Base-by-base conservation (phyloP, 2,888 invertebrate genomes). In the Endomychus coccineus region DNA sequence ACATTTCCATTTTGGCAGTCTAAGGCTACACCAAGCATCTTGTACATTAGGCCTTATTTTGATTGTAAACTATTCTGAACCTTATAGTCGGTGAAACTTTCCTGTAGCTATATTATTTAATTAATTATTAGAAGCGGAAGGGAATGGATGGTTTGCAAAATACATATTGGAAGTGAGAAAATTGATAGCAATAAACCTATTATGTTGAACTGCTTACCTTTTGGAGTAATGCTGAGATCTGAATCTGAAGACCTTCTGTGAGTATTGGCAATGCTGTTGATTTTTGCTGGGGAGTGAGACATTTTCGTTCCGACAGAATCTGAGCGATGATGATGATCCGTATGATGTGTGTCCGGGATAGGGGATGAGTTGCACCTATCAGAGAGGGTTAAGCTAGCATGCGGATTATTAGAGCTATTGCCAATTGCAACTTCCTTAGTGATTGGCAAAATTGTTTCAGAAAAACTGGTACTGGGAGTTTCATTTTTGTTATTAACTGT, bases 171-270 rank as follows among this genome's bases (percentile, higher is more conserved):
- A n/a, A n/a, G n/a, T n/a, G n/a, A n/a, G n/a, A n/a, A n/a, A n/a
- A n/a, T n/a, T n/a, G n/a, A n/a, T n/a, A n/a, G n/a, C n/a, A n/a
- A n/a, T n/a, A n/a, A n/a, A n/a, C n/a, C n/a, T n/a, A n/a, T n/a
- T n/a, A n/a, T n/a, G n/a, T n/a, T n/a, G n/a, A 25, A 6, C 5
- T 11, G 41, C 61, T 67, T 69, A 92, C 94, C 91, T 83, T 90
- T 92, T 3, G 91, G 90, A 7, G 91, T 89, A 30, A 90, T 80
- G 69, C 87, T 91, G 48, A 91, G 71, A 68, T 95, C 95, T 1
- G 94, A 92, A 65, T 94, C 95, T 2, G 92, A 92, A 3, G 91
- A 91, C 49, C 92, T 71, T 34, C 91, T 73, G 58, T 83, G 81
- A 43, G 83, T 67, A 65, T 74, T 55, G 29, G 61, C 52, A 1